These are phyloP conservation scores for Sepioteuthis lessoniana DNA, from an alignment of 2,888 invertebrate genomes.

Conservation along the genomic window DNA sequence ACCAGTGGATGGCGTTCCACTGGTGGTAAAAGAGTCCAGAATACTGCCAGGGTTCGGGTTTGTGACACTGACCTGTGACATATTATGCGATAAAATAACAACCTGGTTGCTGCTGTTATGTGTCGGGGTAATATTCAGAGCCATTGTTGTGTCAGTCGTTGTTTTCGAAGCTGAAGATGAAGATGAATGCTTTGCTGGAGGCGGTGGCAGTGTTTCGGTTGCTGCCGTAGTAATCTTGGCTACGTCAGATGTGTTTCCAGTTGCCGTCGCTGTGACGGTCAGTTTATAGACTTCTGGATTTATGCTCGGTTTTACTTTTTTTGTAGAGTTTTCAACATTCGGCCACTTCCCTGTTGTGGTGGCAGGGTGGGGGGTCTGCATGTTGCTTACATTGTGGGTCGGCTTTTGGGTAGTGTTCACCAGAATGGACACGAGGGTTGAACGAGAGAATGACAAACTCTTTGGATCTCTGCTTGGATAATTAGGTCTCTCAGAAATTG, in stretches of 20 bases:
- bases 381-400: constrained; percentile 43
- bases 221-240: neutral
- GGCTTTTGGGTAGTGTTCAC: neutral
- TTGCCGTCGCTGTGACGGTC: neutral
- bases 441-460: neutral
- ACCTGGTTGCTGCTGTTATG: constrained; percentile 39
- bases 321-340: neutral
- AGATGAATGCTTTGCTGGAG: neutral
- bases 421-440: neutral
- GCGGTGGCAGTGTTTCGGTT: neutral
- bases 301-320: neutral
- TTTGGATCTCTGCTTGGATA: neutral
- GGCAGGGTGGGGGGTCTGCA: constrained; percentile 24
- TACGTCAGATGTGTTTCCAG: neutral
- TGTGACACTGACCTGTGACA: neutral
- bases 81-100: constrained; percentile 25
- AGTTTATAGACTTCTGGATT: neutral
- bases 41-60: neutral
- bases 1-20: neutral
- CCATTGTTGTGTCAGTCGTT: constrained; percentile 16
- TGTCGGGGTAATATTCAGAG: constrained; percentile 25
- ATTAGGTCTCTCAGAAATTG: neutral
- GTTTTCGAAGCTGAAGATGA: neutral
- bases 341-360: constrained; percentile 2
- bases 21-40: constrained; percentile 10